Base-by-base conservation (phyloP, 2,888 invertebrate genomes). In the Eumacrocentrus americanus region DNA sequence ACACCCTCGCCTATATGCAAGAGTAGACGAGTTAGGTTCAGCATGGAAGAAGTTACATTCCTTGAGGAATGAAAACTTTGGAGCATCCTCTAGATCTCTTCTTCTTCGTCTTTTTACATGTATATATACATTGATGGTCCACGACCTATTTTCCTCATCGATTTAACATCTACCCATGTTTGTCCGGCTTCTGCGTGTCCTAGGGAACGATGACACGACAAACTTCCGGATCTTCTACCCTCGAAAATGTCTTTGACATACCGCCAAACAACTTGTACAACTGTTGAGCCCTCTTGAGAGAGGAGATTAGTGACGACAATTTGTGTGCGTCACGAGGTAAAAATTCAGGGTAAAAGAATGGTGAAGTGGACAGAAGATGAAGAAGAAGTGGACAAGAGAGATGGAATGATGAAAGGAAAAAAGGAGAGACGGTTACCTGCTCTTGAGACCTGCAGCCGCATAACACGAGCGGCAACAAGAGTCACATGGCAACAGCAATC, bases 401-500 rank as follows among this genome's bases (percentile, higher is more conserved):
- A n/a, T n/a, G n/a, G n/a, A n/a, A n/a, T n/a, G n/a, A n/a, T n/a
- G n/a, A n/a, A 53, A 58, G 58, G 61, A 54, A 42, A 60, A 59
- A 57, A 57, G 61, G 60, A 57, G 58, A 37, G 50, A 53, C 47
- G 38, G 56, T 56, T 60, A 60, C 66, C 64, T 62, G 61, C 61
- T 51, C 62, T 35, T 58, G 57, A 56, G 61, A 61, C 51, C 63
- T 54, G 47, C 62, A 61, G 52, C 46, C 48, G 54, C 54, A 58
- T 46, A 51, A 59, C 51, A 51, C 58, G 51, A 55, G 52, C 50
- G 51, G 35, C 48, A 58, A 58, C 52, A 44, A 65, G 62, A 66
- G 63, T 68, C 69, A 68, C 72, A 68, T 70, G 68, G 68, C 70
- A 69, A 69, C 70, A 69, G 68, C 65, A 65, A 63, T 12, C 12